Percentiles rank a stretch among this genome's conserved stretches.
These are phyloP conservation scores for Periophthalmus modestus DNA, from an alignment of 2,113 vertebrate genomes.

Conservation along the genomic window DNA sequence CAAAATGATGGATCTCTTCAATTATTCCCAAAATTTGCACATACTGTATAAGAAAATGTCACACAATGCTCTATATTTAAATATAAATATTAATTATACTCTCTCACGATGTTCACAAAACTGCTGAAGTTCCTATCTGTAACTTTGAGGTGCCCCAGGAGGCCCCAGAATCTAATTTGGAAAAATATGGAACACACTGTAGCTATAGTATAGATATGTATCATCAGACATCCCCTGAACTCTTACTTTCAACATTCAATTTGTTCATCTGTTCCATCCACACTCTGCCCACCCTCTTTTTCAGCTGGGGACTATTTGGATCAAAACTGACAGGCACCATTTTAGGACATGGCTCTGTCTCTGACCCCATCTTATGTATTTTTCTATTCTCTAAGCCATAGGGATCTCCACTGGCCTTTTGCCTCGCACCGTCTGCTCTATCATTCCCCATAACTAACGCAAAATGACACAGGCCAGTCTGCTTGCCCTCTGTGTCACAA, in stretches of 20 bases:
- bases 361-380: slow-evolving; percentile 26
- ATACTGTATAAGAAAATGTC: no score
- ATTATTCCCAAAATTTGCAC: no score
- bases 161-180: no score
- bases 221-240: neutral
- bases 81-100: no score
- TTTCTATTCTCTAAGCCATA: slow-evolving; percentile 29
- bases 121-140: no score
- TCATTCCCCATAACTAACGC: slow-evolving; percentile 36
- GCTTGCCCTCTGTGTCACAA: slow-evolving; percentile 32
- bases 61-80: no score
- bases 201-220: no score
- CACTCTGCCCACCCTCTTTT: neutral
- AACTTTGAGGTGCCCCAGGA: no score
- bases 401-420: slow-evolving; percentile 47
- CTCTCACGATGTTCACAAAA: no score
- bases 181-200: no score
- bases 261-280: neutral
- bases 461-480: slow-evolving; percentile 37
- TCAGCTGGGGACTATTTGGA: neutral
- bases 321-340: slow-evolving; percentile 6
- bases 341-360: slow-evolving; percentile 19
- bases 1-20: no score
- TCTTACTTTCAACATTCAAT: neutral
- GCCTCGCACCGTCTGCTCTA: slow-evolving; percentile 20